phyloP scores from a whole-genome alignment of 2,113 vertebrate genomes.

The Microtus pennsylvanicus region DNA sequence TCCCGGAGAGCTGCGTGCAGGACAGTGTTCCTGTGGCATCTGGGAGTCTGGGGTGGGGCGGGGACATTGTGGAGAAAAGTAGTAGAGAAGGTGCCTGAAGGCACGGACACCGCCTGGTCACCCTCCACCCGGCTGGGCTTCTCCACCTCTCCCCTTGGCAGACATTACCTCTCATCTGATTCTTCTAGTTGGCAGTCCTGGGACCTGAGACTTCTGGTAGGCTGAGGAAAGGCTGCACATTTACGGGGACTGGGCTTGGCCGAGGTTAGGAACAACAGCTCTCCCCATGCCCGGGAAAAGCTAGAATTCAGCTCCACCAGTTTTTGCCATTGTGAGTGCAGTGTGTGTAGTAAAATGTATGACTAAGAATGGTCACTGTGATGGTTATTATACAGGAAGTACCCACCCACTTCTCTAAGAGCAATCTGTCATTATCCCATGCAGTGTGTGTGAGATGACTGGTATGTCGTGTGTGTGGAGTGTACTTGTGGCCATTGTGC shows the following conservation, averaged over 20 bases:
- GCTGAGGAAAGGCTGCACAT: rapidly evolving
- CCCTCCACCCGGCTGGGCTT: too few relatives aligned
- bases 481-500: not conserved
- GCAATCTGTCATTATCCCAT: rapidly evolving
- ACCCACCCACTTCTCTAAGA: not conserved
- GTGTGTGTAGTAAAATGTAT: not conserved
- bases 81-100: not conserved
- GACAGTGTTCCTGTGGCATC: not conserved
- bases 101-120: rapidly evolving
- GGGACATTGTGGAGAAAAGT: not conserved
- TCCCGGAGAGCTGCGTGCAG: not conserved
- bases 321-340: not conserved
- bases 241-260: not conserved
- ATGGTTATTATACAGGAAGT: not conserved
- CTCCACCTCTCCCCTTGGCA: not conserved
- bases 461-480: not conserved
- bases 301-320: not conserved
- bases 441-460: not conserved
- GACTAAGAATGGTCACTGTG: rapidly evolving
- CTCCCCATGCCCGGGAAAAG: not conserved
- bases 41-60: not conserved
- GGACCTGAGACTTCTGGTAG: not conserved
- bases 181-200: not conserved
- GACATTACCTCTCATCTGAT: rapidly evolving
- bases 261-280: not conserved